Evolutionary conservation across 2,888 invertebrate species (phyloP), one percentile per base, ranked within the genome.

Genomic region (Drosophila planitibia): DNA sequence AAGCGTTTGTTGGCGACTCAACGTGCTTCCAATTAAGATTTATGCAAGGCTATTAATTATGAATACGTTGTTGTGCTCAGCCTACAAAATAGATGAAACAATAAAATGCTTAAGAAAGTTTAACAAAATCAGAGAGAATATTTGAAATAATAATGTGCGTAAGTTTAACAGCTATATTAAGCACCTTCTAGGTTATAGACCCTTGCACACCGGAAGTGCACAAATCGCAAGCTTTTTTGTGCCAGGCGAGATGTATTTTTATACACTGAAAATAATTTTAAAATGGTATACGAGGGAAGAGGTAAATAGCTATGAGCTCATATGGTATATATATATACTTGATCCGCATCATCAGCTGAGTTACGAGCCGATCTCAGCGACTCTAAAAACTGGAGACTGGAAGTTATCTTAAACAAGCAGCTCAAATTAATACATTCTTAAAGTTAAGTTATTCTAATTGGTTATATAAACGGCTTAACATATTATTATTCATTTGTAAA

Each of bases 31-130:
- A 35, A 65, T 55, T 49, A 60, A 44, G 44, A 37, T 67, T 49
- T 59, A 47, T 32, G 35, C 60, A 70, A 64, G 60, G 60, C 64
- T 33, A 54, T 62, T 35, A 25, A 37, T 25, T 47, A 53, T 19
- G 44, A n/a, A n/a, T 32, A 22, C 19, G 33, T 2, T 19, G 37
- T 0, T 39, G 14, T 30, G 19, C n/a, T 22, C 3, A 1, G 25
- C 4, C 32, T 19, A 32, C 16, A 32, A 19, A 37, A 6, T n/a
- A 28, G 55, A 35, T 35, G 7, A 33, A 25, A 47, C 9, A 33
- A 32, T 33, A 33, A 47, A 3, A n/a, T 33, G 14, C 19, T 47
- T 25, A 2, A 19, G 6, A 6, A 55, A 37, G 37, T 28, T 37
- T 0, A 37, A 10, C 10, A 10, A 19, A 16, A 19, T 25, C 52